A percentile compares a stretch with the other conserved stretches of the same genome.
phyloP scores from a whole-genome alignment of 2,797 vertebrate species.

The Falco cherrug region DNA sequence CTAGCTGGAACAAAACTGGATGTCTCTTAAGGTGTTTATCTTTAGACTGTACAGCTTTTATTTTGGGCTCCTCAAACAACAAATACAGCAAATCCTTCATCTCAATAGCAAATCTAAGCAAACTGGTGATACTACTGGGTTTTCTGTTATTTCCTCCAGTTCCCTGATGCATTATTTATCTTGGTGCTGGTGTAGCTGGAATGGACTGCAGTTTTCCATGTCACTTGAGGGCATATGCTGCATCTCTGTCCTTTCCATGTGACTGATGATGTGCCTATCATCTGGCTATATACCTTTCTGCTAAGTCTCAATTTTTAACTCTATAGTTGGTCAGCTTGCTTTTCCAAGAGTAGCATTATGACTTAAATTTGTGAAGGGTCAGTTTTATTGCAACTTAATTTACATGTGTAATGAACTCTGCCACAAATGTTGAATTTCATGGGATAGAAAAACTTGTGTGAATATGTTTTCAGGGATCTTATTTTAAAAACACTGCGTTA shows the following conservation, averaged over 20 bases:
- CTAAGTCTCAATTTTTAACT: neutral
- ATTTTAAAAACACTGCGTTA: too few relatives aligned
- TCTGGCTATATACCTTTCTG: neutral
- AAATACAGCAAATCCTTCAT: neutral
- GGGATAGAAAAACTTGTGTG: neutral
- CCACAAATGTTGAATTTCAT: neutral
- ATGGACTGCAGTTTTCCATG: accelerated
- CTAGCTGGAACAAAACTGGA: too few relatives aligned
- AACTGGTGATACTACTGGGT: accelerated
- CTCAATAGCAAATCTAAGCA: neutral
- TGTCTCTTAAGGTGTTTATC: neutral
- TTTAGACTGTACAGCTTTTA: neutral
- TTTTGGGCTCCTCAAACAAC: neutral
- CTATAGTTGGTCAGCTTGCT: neutral
- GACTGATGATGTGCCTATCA: neutral
- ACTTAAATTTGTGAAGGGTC: neutral
- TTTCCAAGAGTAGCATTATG: accelerated
- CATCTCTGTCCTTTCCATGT: neutral
- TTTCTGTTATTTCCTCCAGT: neutral
- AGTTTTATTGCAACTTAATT: neutral
- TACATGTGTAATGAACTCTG: neutral
- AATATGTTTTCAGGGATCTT: too few relatives aligned
- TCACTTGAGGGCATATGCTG: neutral
- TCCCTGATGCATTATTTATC: neutral
- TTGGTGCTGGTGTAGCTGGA: neutral